phyloP scores from a whole-genome alignment of 2,797 vertebrate genomes.

The Falco cherrug region DNA sequence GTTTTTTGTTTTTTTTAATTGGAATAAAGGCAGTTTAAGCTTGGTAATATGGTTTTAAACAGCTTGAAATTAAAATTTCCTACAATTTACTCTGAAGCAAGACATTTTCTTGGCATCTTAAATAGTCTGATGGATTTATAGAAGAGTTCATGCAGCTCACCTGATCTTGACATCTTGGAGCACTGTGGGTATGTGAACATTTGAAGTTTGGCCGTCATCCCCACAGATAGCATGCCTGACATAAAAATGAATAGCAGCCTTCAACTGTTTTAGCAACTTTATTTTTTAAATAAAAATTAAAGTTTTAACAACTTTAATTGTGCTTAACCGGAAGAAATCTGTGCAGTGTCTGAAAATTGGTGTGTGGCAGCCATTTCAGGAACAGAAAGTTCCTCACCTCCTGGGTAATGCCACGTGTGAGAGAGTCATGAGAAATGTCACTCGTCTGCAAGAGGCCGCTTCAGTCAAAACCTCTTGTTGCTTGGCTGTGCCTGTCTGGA shows the following conservation, averaged over 20 bases:
- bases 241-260: neutral
- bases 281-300: too few species aligned
- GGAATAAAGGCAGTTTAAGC: neutral
- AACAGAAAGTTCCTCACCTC: neutral
- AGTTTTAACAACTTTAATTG: neutral
- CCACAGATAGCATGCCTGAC: neutral
- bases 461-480: neutral
- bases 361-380: neutral
- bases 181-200: neutral
- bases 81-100: neutral
- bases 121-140: neutral
- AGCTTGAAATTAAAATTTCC: neutral
- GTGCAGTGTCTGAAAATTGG: rapidly evolving
- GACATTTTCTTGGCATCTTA: neutral
- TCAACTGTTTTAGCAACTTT: neutral
- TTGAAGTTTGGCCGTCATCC: neutral
- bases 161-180: neutral
- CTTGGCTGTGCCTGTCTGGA: neutral
- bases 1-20: neutral
- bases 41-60: neutral
- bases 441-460: neutral
- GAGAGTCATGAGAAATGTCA: neutral
- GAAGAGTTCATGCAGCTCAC: neutral
- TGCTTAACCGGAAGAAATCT: neutral
- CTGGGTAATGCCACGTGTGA: rapidly evolving